These are phyloP conservation scores for Crambe crambe DNA, from an alignment of 37 sponge, comb jelly and placozoan species.

Conservation along the genomic window DNA sequence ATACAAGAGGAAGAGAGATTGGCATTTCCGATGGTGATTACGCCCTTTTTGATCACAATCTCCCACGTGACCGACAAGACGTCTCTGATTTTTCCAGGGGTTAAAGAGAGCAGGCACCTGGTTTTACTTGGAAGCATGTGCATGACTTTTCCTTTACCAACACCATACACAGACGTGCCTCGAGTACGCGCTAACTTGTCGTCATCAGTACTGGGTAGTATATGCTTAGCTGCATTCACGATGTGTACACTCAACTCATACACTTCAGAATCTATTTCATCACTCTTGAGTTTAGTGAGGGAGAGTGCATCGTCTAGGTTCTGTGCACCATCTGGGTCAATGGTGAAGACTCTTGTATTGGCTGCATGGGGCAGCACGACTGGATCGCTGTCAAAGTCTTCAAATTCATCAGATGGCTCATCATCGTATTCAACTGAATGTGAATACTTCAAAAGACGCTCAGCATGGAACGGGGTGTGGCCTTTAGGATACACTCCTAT, in stretches of 20 bases:
- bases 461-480: slow-evolving; percentile 9
- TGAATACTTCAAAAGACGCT: slow-evolving; percentile 9
- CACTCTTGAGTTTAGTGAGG: neutral
- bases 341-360: slow-evolving; percentile 58
- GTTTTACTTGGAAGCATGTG: slow-evolving; percentile 33
- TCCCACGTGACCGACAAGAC: slow-evolving; percentile 16
- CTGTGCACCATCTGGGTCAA: slow-evolving; percentile 65
- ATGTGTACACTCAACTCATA: slow-evolving; percentile 70
- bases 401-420: neutral
- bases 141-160: neutral
- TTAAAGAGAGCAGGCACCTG: slow-evolving; percentile 23
- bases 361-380: neutral
- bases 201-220: neutral
- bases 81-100: slow-evolving; percentile 8
- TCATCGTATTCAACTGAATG: slow-evolving; percentile 9
- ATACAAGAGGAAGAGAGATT: slow-evolving; percentile 23
- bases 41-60: slow-evolving; percentile 7
- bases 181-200: slow-evolving; percentile 21
- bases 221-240: slow-evolving; percentile 38
- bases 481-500: slow-evolving; percentile 33
- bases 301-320: slow-evolving; percentile 78
- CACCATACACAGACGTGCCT: slow-evolving; percentile 44
- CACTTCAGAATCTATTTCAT: neutral
- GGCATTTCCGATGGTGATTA: neutral
- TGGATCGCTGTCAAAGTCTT: neutral